Percentiles rank a stretch among this genome's conserved stretches.
Conservation (phyloP, 2,797 vertebrate species). For the Columba guinea region DNA sequence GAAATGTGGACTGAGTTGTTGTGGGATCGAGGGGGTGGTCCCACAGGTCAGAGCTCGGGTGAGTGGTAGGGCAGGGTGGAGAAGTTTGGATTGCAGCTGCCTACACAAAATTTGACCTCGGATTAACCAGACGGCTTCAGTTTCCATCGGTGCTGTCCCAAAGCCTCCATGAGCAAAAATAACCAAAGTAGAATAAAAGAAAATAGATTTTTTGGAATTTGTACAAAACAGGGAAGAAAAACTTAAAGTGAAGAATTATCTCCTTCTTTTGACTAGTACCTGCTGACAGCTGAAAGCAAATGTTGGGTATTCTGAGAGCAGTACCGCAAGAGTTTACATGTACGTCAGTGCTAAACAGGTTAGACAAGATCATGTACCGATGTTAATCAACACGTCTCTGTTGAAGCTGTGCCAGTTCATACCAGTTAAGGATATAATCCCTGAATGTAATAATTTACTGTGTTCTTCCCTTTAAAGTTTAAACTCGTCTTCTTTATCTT, state of each 20-base stretch:
- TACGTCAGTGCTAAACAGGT: slow-evolving; percentile 42
- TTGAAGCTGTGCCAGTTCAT: slow-evolving; percentile 10
- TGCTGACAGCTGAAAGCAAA: slow-evolving; percentile 52
- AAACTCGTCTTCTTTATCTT: slow-evolving; percentile 56
- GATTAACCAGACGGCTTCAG: slow-evolving; percentile 58
- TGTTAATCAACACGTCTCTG: slow-evolving; percentile 18
- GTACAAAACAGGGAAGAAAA: slow-evolving; percentile 9
- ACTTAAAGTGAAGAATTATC: background rate
- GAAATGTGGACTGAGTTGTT: background rate
- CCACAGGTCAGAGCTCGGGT: background rate
- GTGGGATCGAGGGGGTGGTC: slow-evolving; percentile 33
- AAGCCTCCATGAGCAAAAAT: slow-evolving; percentile 1
- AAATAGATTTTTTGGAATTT: slow-evolving; percentile 29
- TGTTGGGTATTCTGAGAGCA: background rate
- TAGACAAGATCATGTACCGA: background rate
- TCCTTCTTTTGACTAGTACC: slow-evolving; percentile 28
- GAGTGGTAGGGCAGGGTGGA: slow-evolving; percentile 49
- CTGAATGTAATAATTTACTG: slow-evolving; percentile 66
- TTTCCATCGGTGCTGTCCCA: slow-evolving; percentile 55
- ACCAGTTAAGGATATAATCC: background rate
- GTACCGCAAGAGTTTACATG: background rate
- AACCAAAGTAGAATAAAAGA: slow-evolving; percentile 24
- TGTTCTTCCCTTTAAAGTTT: slow-evolving; percentile 64
- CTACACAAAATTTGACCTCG: slow-evolving; percentile 36
- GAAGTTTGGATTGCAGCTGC: slow-evolving; percentile 41